A percentile compares a stretch with the other conserved stretches of the same genome.
These are phyloP conservation scores for Chanos chanos DNA, from an alignment of 2,797 vertebrate species.

Conservation along the genomic window DNA sequence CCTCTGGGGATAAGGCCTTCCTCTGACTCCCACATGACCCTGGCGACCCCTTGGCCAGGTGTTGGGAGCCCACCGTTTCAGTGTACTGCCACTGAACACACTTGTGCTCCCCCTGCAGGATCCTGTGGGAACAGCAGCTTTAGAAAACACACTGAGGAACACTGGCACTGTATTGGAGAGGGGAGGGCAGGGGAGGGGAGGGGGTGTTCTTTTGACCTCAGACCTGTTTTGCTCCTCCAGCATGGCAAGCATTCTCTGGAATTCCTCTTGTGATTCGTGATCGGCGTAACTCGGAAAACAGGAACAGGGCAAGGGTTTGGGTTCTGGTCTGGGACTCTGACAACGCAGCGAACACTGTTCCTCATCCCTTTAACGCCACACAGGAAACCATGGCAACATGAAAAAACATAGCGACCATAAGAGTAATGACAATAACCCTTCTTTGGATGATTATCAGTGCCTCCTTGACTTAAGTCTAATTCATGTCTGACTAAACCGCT, in stretches of 20 bases:
- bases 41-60: constrained; percentile 47
- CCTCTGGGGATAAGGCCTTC: constrained; percentile 74
- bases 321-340: constrained; percentile 73
- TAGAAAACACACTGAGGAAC: too few species aligned
- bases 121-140: constrained; percentile 51
- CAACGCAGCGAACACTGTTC: constrained; percentile 78
- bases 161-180: not conserved
- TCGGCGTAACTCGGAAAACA: constrained; percentile 20
- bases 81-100: constrained; percentile 80
- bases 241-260: constrained; percentile 72
- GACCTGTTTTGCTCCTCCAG: constrained; percentile 82
- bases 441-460: too few species aligned
- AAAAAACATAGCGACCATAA: not conserved
- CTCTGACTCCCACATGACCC: constrained; percentile 45
- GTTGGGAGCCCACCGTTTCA: constrained; percentile 68
- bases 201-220: too few species aligned
- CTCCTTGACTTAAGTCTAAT: too few species aligned
- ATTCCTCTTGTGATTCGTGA: constrained; percentile 69
- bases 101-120: constrained; percentile 77
- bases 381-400: not conserved
- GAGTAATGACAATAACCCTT: not conserved
- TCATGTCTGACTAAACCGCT: too few species aligned
- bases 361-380: constrained; percentile 64
- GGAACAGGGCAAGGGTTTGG: constrained; percentile 60
- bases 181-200: too few species aligned